These are phyloP conservation scores for Tetragnatha versicolor DNA, from an alignment of 1,140 invertebrate species.

Conservation along the genomic window DNA sequence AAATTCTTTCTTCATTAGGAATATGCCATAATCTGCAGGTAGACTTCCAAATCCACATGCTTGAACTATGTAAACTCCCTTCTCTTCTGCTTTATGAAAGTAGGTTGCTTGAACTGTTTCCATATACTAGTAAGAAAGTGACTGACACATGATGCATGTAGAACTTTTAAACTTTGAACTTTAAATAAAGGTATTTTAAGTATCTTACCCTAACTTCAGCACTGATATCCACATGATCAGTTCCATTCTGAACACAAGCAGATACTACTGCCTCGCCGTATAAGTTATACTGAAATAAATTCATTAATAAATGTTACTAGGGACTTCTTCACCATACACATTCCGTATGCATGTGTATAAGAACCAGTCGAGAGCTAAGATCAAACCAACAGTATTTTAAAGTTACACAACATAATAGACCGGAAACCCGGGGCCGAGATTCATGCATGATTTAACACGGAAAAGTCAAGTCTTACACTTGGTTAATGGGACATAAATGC, in stretches of 20 bases:
- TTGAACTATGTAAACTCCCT: conserved; percentile 81
- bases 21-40: conserved; percentile 85
- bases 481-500: too few relatives aligned
- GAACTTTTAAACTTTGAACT: too few relatives aligned
- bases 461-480: too few relatives aligned
- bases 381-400: too few relatives aligned
- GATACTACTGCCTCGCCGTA: conserved; percentile 88
- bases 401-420: too few relatives aligned
- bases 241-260: conserved; percentile 80
- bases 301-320: too few relatives aligned
- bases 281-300: conserved; percentile 74
- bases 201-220: conserved; percentile 80
- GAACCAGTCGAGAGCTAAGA: too few relatives aligned
- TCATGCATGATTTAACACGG: too few relatives aligned
- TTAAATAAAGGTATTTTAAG: neutral
- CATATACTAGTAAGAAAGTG: conserved; percentile 69
- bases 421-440: too few relatives aligned
- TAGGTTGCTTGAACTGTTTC: conserved; percentile 85
- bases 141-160: too few relatives aligned
- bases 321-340: too few relatives aligned
- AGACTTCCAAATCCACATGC: conserved; percentile 90
- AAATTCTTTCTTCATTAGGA: conserved; percentile 78
- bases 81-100: conserved; percentile 76
- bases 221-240: conserved; percentile 89
- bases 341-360: too few relatives aligned